These are phyloP conservation scores for Vicugna pacos DNA, from an alignment of 2,113 vertebrate species.

Conservation along the genomic window DNA sequence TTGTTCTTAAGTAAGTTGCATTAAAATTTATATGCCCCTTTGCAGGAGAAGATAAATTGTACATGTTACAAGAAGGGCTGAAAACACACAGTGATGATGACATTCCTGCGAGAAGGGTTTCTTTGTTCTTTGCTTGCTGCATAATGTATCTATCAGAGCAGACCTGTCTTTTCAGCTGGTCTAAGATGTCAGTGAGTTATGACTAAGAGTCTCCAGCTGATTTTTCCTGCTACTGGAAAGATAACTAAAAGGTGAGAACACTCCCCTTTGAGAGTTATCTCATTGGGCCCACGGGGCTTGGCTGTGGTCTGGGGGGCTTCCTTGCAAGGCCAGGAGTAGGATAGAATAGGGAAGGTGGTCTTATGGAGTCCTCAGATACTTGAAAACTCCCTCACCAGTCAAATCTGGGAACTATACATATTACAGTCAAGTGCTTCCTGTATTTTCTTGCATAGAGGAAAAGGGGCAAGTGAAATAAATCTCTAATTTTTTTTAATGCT, in stretches of 20 bases:
- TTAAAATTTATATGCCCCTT: conserved; percentile 32
- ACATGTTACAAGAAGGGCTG: conserved; percentile 12
- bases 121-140: conserved; percentile 39
- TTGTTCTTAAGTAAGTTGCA: conserved; percentile 47
- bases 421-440: background rate
- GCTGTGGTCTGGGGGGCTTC: background rate
- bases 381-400: background rate
- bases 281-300: background rate
- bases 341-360: background rate
- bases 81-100: background rate
- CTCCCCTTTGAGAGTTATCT: background rate
- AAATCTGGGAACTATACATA: background rate
- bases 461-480: background rate
- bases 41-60: conserved; percentile 50
- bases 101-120: background rate
- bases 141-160: background rate
- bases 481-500: background rate
- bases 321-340: background rate
- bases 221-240: background rate
- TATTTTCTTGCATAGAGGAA: background rate
- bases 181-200: background rate
- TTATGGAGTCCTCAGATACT: background rate
- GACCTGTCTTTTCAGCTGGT: background rate
- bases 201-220: background rate
- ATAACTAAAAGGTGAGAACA: background rate